Percentiles rank a stretch among this genome's conserved stretches.
These are phyloP conservation scores for Lampris incognitus DNA, from an alignment of 2,113 vertebrate genomes.

Conservation along the genomic window DNA sequence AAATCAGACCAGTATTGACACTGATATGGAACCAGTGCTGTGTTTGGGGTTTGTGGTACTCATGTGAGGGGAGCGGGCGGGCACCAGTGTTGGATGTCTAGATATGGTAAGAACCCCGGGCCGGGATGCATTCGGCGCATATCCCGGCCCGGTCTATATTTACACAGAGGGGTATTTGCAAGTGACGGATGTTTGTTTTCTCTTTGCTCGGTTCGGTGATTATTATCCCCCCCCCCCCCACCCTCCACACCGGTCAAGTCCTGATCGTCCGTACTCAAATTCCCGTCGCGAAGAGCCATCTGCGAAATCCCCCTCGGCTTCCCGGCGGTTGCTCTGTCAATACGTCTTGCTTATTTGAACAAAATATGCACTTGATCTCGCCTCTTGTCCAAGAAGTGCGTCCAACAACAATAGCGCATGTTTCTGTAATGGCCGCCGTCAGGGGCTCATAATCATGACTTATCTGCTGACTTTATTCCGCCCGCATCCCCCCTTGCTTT, in stretches of 20 bases:
- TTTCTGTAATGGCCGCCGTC: conserved; percentile 45
- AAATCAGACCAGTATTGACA: conserved; percentile 1
- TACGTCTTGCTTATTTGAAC: conserved; percentile 9
- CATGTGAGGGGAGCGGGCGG: too few relatives aligned
- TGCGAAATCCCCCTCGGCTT: conserved; percentile 7
- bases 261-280: too few relatives aligned
- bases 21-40: too few relatives aligned
- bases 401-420: conserved; percentile 49
- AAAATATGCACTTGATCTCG: conserved; percentile 15
- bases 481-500: conserved; percentile 37
- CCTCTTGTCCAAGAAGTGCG: conserved; percentile 17
- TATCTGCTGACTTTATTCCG: conserved; percentile 49
- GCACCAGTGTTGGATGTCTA: too few relatives aligned
- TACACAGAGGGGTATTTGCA: neutral
- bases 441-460: conserved; percentile 53
- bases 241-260: too few relatives aligned
- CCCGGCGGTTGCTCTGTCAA: neutral
- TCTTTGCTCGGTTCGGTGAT: too few relatives aligned
- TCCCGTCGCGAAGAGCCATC: conserved; percentile 9
- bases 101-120: too few relatives aligned
- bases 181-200: too few relatives aligned
- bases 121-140: too few relatives aligned
- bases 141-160: neutral
- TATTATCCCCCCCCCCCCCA: too few relatives aligned
- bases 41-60: too few relatives aligned